These are phyloP conservation scores for Gobio gobio DNA, from an alignment of 2,113 vertebrate genomes.

Conservation along the genomic window DNA sequence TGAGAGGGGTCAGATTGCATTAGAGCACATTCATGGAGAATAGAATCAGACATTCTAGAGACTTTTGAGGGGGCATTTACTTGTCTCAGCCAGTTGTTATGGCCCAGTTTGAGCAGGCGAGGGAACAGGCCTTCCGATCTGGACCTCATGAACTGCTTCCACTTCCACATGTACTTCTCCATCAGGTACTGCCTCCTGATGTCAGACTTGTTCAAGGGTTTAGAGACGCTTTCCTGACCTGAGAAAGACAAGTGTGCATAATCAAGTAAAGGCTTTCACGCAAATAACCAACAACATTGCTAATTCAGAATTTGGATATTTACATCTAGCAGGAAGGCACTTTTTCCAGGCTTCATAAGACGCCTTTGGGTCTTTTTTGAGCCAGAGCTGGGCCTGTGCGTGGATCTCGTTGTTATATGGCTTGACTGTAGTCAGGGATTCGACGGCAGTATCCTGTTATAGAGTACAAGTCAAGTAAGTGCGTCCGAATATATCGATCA, in stretches of 20 bases:
- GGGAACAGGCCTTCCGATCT: slow-evolving; percentile 84
- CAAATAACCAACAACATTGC: too few species aligned
- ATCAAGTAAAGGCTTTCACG: neutral
- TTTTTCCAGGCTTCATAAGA: slow-evolving; percentile 98
- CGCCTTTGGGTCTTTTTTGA: slow-evolving; percentile 97
- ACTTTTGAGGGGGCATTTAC: slow-evolving; percentile 67
- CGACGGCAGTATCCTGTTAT: slow-evolving; percentile 87
- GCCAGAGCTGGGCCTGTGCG: slow-evolving; percentile 96
- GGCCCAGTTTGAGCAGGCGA: slow-evolving; percentile 91
- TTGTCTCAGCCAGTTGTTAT: slow-evolving; percentile 98
- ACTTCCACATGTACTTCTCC: slow-evolving; percentile 97
- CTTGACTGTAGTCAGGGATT: slow-evolving; percentile 93
- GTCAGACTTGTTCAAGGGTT: slow-evolving; percentile 87
- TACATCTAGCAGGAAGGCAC: slow-evolving; percentile 95
- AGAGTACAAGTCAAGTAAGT: slow-evolving; percentile 21
- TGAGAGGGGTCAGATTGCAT: neutral
- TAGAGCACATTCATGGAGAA: neutral
- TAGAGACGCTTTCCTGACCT: slow-evolving; percentile 83
- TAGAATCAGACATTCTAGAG: neutral
- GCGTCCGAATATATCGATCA: neutral
- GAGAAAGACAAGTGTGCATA: neutral
- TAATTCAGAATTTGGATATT: slow-evolving; percentile 28
- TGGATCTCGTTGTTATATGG: slow-evolving; percentile 99
- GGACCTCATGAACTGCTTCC: slow-evolving; percentile 93
- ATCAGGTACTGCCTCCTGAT: slow-evolving; percentile 89